Evolutionary conservation across 2,113 vertebrate genomes (phyloP).

Genomic region (Ciconia boyciana): DNA sequence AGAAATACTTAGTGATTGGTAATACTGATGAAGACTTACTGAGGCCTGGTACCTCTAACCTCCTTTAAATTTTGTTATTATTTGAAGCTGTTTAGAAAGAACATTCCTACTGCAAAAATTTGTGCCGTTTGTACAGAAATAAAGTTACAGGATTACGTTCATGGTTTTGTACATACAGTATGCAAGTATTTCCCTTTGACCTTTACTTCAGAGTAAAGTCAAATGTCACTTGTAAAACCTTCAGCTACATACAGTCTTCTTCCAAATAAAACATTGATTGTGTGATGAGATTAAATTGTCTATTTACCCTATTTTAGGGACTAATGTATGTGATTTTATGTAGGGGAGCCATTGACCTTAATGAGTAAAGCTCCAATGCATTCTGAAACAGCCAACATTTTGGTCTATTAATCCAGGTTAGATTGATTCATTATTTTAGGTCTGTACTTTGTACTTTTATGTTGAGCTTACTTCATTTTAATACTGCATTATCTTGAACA

Average conservation of each 20-base stretch:
- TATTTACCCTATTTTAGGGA: slow-evolving; percentile 10
- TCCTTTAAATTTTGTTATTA: not conserved
- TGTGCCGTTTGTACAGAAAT: not conserved
- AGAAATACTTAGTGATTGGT: not conserved
- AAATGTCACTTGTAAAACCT: not conserved
- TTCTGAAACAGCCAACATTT: slow-evolving; percentile 7
- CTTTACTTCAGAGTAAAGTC: not conserved
- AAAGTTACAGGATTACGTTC: not conserved
- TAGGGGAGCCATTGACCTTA: slow-evolving; percentile 19
- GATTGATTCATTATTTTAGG: slow-evolving; percentile 29
- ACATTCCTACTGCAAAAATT: not conserved
- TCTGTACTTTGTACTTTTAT: not conserved
- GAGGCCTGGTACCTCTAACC: not conserved
- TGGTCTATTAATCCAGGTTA: slow-evolving; percentile 18
- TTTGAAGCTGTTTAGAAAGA: not conserved
- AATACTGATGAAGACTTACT: not conserved
- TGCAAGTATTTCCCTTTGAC: not conserved
- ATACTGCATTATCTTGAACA: not conserved
- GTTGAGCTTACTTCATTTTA: slow-evolving; percentile 31
- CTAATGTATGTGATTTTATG: not conserved
- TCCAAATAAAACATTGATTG: not conserved
- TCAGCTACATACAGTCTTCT: not conserved
- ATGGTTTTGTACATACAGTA: not conserved
- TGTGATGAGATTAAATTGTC: not conserved
- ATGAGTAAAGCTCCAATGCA: not conserved